Evolutionary conservation across 1,140 invertebrate genomes (phyloP).

Genomic region (Dermatophagoides farinae): DNA sequence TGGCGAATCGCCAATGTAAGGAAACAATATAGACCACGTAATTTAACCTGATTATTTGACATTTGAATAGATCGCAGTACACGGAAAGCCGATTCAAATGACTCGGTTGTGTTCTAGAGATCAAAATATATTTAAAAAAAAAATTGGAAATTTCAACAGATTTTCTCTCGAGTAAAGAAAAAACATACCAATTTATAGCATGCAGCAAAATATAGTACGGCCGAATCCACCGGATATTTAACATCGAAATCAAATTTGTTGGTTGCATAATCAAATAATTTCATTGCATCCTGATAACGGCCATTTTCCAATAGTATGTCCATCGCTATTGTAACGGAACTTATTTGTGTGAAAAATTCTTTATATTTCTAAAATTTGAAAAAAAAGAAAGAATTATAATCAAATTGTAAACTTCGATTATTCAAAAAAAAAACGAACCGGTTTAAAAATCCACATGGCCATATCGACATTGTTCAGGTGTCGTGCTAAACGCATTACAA

Average conservation of each 20-base stretch:
- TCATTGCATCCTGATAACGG: conserved; percentile 43
- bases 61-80: conserved; percentile 36
- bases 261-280: conserved; percentile 36
- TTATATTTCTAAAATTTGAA: conserved; percentile 37
- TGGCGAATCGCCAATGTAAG: conserved; percentile 43
- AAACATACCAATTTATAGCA: conserved; percentile 50
- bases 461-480: conserved; percentile 42
- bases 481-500: conserved; percentile 55
- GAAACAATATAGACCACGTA: conserved; percentile 38
- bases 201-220: conserved; percentile 40
- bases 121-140: conserved; percentile 7
- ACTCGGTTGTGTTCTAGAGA: conserved; percentile 43
- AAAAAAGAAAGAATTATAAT: neutral
- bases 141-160: neutral
- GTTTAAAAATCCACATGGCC: conserved; percentile 34
- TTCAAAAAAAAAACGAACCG: conserved; percentile 15
- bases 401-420: neutral
- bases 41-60: conserved; percentile 32
- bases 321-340: conserved; percentile 42
- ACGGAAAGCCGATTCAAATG: conserved; percentile 39
- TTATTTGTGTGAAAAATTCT: conserved; percentile 46
- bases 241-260: conserved; percentile 34
- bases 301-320: conserved; percentile 46
- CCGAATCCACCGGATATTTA: conserved; percentile 41
- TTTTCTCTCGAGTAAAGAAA: neutral